Conservation (phyloP, 2,797 vertebrate species). For the Gymnocypris eckloni region DNA sequence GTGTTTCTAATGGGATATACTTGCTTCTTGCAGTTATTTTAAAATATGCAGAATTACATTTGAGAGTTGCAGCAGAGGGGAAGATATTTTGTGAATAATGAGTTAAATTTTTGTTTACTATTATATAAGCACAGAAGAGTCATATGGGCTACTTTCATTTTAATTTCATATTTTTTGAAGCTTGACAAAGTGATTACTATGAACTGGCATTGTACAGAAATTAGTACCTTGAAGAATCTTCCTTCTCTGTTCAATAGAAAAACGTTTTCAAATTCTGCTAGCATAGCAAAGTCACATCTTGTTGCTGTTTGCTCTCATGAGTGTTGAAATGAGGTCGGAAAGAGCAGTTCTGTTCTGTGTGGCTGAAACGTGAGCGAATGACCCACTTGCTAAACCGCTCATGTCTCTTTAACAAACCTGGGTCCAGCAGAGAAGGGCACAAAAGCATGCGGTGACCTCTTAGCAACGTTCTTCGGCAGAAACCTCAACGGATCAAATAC, state of each 20-base stretch:
- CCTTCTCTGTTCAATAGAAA: background rate
- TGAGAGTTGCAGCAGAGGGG: background rate
- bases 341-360: constrained; percentile 16
- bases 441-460: constrained; percentile 83
- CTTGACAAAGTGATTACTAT: background rate
- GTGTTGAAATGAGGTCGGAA: constrained; percentile 34
- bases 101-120: background rate
- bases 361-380: constrained; percentile 10
- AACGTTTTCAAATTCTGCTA: background rate
- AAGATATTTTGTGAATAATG: background rate
- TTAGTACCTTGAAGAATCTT: background rate
- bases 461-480: constrained; percentile 81
- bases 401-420: constrained; percentile 74
- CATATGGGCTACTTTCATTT: background rate
- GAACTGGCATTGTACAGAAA: background rate
- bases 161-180: background rate
- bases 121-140: background rate
- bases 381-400: background rate
- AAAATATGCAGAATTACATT: background rate
- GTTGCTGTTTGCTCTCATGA: constrained; percentile 1
- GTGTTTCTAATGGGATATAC: no score
- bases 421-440: constrained; percentile 88
- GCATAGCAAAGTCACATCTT: no score
- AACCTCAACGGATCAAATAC: constrained; percentile 87
- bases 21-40: background rate